A percentile compares a stretch with the other conserved stretches of the same genome.
These are phyloP conservation scores for Holothuria glaberrima DNA, from an alignment of 35 echinoderm and acorn worm genomes.

Conservation along the genomic window DNA sequence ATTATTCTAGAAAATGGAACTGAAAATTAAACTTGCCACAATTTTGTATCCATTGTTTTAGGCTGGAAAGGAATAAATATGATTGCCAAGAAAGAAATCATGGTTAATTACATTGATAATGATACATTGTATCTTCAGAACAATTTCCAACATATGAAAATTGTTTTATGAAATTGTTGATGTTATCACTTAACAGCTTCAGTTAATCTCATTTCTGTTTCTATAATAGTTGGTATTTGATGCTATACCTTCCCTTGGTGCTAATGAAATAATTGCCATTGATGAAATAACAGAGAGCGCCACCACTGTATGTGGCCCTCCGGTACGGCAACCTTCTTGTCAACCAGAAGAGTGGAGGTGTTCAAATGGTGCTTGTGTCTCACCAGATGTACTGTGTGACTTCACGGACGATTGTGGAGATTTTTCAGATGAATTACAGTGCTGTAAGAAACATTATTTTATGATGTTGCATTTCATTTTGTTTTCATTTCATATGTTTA, in stretches of 20 bases:
- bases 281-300: no score
- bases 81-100: neutral
- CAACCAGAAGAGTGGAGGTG: conserved; percentile 62
- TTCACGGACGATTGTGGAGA: no score
- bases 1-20: neutral
- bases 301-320: conserved; percentile 49
- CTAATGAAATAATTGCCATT: conserved; percentile 34
- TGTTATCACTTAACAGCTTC: no score
- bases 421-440: conserved; percentile 76
- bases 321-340: conserved; percentile 33
- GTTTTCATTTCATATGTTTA: no score
- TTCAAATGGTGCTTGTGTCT: conserved; percentile 66
- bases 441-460: conserved; percentile 64
- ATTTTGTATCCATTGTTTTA: neutral
- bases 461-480: no score
- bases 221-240: conserved; percentile 4
- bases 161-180: neutral
- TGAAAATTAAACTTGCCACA: neutral
- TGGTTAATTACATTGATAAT: neutral
- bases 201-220: no score
- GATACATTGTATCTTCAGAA: neutral
- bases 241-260: neutral
- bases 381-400: conserved; percentile 55
- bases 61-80: neutral
- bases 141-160: neutral